A percentile compares a stretch with the other conserved stretches of the same genome.
Conservation (phyloP, 2,888 invertebrate genomes). For the Odontomyia ornata region DNA sequence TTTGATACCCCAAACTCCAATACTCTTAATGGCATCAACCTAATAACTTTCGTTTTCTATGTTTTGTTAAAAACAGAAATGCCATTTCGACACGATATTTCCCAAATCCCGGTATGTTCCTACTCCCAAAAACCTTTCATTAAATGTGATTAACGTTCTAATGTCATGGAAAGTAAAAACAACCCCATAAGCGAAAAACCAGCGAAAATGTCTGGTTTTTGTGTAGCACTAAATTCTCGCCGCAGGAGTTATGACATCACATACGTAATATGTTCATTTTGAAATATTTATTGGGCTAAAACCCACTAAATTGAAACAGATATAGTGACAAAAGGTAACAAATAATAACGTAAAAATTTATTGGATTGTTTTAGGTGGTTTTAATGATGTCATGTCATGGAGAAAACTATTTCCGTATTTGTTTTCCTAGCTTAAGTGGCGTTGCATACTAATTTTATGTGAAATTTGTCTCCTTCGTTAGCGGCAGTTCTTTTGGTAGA, state of each 20-base stretch:
- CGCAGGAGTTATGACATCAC: constrained; percentile 33
- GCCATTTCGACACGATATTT: constrained; percentile 23
- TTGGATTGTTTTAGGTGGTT: background rate
- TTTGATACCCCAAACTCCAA: too few relatives aligned
- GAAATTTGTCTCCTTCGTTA: background rate
- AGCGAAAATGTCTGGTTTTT: background rate
- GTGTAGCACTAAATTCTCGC: background rate
- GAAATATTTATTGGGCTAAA: constrained; percentile 24
- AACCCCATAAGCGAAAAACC: background rate
- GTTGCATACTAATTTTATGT: background rate
- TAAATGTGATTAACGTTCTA: constrained; percentile 18
- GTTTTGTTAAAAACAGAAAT: constrained; percentile 14
- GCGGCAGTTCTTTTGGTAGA: too few relatives aligned
- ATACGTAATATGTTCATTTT: constrained; percentile 29
- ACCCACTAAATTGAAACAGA: background rate
- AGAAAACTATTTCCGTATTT: too few relatives aligned
- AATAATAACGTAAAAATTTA: background rate
- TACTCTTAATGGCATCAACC: background rate
- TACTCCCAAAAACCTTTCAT: background rate
- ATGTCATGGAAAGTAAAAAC: background rate
- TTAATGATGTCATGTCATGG: background rate
- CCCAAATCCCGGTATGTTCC: background rate
- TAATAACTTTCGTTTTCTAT: constrained; percentile 17
- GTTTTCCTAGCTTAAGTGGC: background rate
- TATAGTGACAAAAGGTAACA: background rate